Percentiles rank a stretch among this genome's conserved stretches.
Conservation (phyloP, 2,888 invertebrate species). For the Synanthedon andrenaeformis region DNA sequence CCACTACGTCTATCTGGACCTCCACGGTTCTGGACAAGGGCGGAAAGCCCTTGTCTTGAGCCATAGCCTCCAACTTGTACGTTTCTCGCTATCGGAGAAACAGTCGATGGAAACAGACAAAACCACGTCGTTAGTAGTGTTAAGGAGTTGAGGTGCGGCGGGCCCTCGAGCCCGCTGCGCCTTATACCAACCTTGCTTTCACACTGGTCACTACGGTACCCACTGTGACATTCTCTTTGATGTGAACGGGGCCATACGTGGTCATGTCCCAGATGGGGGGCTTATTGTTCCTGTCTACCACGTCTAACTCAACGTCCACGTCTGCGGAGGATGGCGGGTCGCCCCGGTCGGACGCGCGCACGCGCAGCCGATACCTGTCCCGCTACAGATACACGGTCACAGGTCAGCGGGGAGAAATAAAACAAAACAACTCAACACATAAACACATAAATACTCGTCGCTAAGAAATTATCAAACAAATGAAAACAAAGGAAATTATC, state of each 20-base stretch:
- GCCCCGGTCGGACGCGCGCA: constrained; percentile 96
- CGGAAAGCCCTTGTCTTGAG: constrained; percentile 97
- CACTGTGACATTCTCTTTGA: constrained; percentile 99
- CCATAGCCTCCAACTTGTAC: constrained; percentile 98
- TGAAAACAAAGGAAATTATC: constrained; percentile 43
- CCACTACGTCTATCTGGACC: constrained; percentile 98
- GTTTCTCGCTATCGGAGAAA: constrained; percentile 89
- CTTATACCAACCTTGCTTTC: constrained; percentile 96
- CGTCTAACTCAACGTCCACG: constrained; percentile 97
- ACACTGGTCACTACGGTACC: constrained; percentile 98
- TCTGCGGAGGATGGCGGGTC: constrained; percentile 92
- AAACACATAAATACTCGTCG: constrained; percentile 64
- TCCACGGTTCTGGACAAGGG: constrained; percentile 96
- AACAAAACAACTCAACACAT: constrained; percentile 70
- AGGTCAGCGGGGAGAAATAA: constrained; percentile 77
- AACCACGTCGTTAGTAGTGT: constrained; percentile 77
- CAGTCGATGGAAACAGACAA: constrained; percentile 75
- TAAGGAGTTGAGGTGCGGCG: constrained; percentile 65
- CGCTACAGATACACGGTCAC: constrained; percentile 87
- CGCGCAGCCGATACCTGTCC: constrained; percentile 96
- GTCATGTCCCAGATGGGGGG: constrained; percentile 96
- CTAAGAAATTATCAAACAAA: constrained; percentile 41
- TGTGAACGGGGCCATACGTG: constrained; percentile 97
- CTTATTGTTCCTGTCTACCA: constrained; percentile 98
- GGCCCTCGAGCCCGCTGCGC: constrained; percentile 63